Evolutionary conservation across 2,113 vertebrate genomes (phyloP).

Genomic region (Poeciliopsis turrubarensis): DNA sequence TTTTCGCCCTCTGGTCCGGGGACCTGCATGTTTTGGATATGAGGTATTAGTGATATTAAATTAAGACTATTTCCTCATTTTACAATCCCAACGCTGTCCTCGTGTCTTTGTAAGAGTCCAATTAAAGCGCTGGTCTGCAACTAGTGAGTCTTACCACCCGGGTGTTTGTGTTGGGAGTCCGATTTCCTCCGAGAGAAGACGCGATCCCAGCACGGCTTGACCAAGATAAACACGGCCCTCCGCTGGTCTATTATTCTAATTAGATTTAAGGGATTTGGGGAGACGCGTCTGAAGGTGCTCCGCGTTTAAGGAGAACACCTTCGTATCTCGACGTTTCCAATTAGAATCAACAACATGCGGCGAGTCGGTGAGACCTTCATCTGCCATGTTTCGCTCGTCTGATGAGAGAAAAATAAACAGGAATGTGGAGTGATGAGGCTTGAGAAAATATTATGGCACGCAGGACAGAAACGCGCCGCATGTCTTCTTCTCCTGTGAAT

Average conservation of each 20-base stretch:
- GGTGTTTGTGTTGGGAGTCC: constrained; percentile 72
- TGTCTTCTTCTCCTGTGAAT: constrained; percentile 23
- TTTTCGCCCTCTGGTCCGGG: constrained; percentile 17
- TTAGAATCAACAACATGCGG: constrained; percentile 54
- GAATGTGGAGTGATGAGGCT: constrained; percentile 38
- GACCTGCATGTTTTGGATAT: constrained; percentile 68
- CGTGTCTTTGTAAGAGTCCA: constrained; percentile 46
- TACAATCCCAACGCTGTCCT: constrained; percentile 50
- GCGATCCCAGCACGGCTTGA: constrained; percentile 52
- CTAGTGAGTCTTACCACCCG: constrained; percentile 59
- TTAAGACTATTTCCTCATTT: constrained; percentile 39
- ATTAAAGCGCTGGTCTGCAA: constrained; percentile 58
- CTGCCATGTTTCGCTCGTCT: constrained; percentile 29
- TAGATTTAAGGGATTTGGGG: constrained; percentile 68
- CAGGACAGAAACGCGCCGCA: constrained; percentile 39
- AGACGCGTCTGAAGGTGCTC: constrained; percentile 57
- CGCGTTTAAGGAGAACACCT: constrained; percentile 60
- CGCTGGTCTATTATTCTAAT: constrained; percentile 70
- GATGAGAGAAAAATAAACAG: constrained; percentile 51
- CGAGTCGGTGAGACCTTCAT: constrained; percentile 47
- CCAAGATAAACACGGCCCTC: constrained; percentile 70
- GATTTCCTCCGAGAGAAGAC: constrained; percentile 43
- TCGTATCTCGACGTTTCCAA: constrained; percentile 40
- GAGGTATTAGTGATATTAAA: constrained; percentile 66
- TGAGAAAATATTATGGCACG: constrained; percentile 20